Base-by-base conservation (phyloP, 2,888 invertebrate species). In the Rhingia rostrata region DNA sequence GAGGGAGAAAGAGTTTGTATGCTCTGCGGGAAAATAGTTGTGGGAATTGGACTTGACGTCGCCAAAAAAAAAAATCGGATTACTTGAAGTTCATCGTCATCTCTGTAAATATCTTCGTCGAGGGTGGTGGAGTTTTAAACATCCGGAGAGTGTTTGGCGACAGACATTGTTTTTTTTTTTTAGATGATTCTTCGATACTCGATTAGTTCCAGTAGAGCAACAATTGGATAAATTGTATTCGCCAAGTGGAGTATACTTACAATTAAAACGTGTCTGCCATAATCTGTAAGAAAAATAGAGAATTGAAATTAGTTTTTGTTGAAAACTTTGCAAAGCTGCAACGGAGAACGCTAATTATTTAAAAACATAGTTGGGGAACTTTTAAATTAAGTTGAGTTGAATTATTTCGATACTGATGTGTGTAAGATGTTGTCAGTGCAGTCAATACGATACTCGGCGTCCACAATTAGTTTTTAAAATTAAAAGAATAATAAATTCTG, bases 231-330 rank as follows among this genome's bases (percentile, higher is more conserved):
- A 60, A 51, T 53, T 66, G 35, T 60, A 37, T 49, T 39, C 12
- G 14, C 45, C 35, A 67, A 56, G 30, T 33, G 35, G 47, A 58
- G 4, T 30, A 30, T 72, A 80, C 80, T 80, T 73, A 80, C 80
- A 80, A 61, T 73, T 72, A 54, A 54, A 54, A 39, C 35, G 60
- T 53, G 37, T 58, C 64, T 77, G 45, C 51, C 56, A 35, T 72
- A 70, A 82, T 77, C 77, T 77, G 75, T 2, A 75, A 75, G n/a
- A 22, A 49, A 45, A 67, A 64, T 37, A 35, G 33, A 45, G n/a
- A 4, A 47, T 72, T 67, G 54, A 33, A 22, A 72, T 67, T 41
- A 63, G 33, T 61, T 64, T 4, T 22, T 49, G 10, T 49, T 30
- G 9, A 14, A 49, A 32, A 10, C 14, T 45, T 12, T 45, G 14